These are phyloP conservation scores for Loris lydekkerianus DNA, from an alignment of 2,797 vertebrate genomes.

Conservation along the genomic window DNA sequence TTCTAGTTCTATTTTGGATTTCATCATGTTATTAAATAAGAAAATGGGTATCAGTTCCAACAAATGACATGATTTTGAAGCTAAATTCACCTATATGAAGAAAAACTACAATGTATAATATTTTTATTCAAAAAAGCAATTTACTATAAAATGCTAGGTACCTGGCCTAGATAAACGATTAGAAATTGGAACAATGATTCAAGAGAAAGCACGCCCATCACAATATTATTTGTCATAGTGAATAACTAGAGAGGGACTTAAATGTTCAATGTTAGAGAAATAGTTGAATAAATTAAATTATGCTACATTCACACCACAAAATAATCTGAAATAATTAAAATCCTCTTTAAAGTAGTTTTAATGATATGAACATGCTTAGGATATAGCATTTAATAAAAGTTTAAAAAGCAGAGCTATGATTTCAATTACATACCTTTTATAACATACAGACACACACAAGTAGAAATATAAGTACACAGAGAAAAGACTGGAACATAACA, in stretches of 20 bases:
- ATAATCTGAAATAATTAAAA: constrained; percentile 53
- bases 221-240: constrained; percentile 26
- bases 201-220: constrained; percentile 32
- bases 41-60: neutral
- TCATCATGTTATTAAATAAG: constrained; percentile 36
- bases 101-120: neutral
- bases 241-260: neutral
- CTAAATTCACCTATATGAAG: constrained; percentile 19
- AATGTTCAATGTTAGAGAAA: constrained; percentile 47
- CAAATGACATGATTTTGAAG: constrained; percentile 36
- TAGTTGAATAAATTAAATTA: constrained; percentile 32
- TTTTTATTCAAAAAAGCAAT: constrained; percentile 38
- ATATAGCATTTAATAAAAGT: constrained; percentile 39
- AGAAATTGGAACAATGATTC: constrained; percentile 28
- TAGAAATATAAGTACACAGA: neutral
- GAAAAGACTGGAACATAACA: neutral
- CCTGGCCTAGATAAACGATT: neutral
- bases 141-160: constrained; percentile 24
- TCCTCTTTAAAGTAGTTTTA: constrained; percentile 66
- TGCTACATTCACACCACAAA: constrained; percentile 36
- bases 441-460: neutral
- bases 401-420: constrained; percentile 43
- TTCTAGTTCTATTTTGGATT: constrained; percentile 57
- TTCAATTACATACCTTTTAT: neutral
- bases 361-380: constrained; percentile 29